Base-by-base conservation (phyloP, 2,113 vertebrate species). In the Embiotoca jacksoni region DNA sequence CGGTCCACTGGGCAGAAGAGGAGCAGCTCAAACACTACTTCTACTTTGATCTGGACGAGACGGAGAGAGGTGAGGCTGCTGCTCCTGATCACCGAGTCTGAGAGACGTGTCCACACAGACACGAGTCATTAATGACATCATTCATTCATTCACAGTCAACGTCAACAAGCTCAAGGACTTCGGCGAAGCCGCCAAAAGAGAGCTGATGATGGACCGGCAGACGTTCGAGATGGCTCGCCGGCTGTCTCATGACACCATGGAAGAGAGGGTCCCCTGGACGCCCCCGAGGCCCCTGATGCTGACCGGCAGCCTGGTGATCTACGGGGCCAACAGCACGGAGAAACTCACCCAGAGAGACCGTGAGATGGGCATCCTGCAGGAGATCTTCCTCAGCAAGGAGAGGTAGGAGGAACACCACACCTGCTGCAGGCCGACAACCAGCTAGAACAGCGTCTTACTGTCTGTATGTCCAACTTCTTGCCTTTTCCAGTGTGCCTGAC, bases 141-240 rank as follows among this genome's bases (percentile, higher is more conserved):
- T 23, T 53, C 11, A 15, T 41, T n/a, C 50, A 23, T 71, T 69
- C 2, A 41, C 58, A 99, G 98, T 99, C 4, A 99, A 99, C 0
- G 98, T 99, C 66, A 99, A 99, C 86, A 99, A 99, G 89, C 96
- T 99, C 69, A 99, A 99, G 49, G 98, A 99, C 88, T 99, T 99
- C 0, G 97, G 97, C 0, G 98, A 99, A 82, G 98, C 97, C 0
- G 98, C 98, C 30, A 98, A 98, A 68, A 86, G 97, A 35, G 98
- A 99, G 86, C 95, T 99, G 76, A 94, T 98, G 95, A 97, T 95
- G 94, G 97, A 99, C 82, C 88, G 97, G 3, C 95, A 98, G 1
- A 98, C 97, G 0, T 99, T 98, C 56, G 97, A 99, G 92, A 98
- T 96, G 4, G 94, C 97, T 0, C 96, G 97, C 0, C 95, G 97